Base-by-base conservation (phyloP, 2,113 vertebrate species). In the Semnornis frantzii region DNA sequence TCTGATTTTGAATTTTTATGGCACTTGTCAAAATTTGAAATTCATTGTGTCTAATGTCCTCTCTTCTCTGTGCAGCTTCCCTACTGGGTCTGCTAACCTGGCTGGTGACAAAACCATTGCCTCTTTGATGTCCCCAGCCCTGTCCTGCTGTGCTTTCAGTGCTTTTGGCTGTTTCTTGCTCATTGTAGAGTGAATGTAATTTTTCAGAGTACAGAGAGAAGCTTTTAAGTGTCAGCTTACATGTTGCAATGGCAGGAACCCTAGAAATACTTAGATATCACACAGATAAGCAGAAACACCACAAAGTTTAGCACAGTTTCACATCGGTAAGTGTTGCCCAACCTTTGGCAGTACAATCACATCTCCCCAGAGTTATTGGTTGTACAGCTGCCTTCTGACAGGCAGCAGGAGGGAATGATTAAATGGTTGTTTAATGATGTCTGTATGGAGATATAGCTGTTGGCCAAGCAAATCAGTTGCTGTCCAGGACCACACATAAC, bases 71-170 rank as follows among this genome's bases (percentile, higher is more conserved):
- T 81, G 70, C 24, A 68, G 27, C 48, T 89, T 87, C 54, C 54
- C 54, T 78, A 28, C 85, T 92, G 90, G 14, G 18, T 91, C 60
- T 92, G 64, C 33, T 92, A 90, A 83, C 44, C 76, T 89, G 58
- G 23, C 48, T 95, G 60, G 72, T 85, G 75, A 59, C 73, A 92
- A 55, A 94, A 60, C 34, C 81, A 27, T 66, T 88, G 52, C 69
- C 58, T 10, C 59, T 91, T 84, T 91, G 52, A 44, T 57, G 28
- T 74, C 15, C 48, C 15, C 30, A 91, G 6, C 12, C 19, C 50
- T 57, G 21, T 82, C 80, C 30, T 90, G 72, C 77, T 73, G 78
- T 80, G 52, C 74, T 93, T 87, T 75, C 75, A 81, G 60, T 54
- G 37, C 68, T 92, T 90, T 92, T 0, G 18, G 58, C 46, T 84